Conservation (phyloP, 2,888 invertebrate genomes). For the Spialia ferax region DNA sequence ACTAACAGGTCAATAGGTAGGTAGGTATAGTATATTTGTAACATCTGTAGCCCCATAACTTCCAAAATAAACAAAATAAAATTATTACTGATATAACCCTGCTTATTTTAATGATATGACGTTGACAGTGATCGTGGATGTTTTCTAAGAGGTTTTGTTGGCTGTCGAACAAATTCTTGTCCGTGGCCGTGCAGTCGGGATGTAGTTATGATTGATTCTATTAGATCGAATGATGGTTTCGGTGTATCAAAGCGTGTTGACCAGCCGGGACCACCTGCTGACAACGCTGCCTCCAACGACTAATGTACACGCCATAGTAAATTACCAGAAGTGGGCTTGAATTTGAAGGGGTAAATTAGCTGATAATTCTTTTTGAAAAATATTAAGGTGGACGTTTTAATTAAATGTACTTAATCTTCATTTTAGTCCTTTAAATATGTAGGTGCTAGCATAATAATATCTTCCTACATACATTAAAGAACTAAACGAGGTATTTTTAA, state of each 20-base stretch:
- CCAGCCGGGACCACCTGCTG: slow-evolving; percentile 78
- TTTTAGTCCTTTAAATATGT: too few species aligned
- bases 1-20: too few species aligned
- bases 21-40: too few species aligned
- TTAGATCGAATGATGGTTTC: slow-evolving; percentile 75
- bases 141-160: slow-evolving; percentile 49
- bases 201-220: slow-evolving; percentile 82
- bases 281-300: slow-evolving; percentile 54
- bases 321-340: slow-evolving; percentile 22
- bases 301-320: slow-evolving; percentile 20
- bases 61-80: neutral
- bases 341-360: slow-evolving; percentile 1
- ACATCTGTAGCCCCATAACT: neutral
- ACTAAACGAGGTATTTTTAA: too few species aligned
- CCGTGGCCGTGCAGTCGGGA: slow-evolving; percentile 51
- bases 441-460: too few species aligned
- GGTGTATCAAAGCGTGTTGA: slow-evolving; percentile 81
- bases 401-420: neutral
- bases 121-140: slow-evolving; percentile 10
- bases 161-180: slow-evolving; percentile 54
- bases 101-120: slow-evolving; percentile 13
- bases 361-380: neutral
- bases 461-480: too few species aligned
- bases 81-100: neutral
- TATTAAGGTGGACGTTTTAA: neutral